Conservation (phyloP, 2,888 invertebrate species). For the Mallateleia sp. region DNA sequence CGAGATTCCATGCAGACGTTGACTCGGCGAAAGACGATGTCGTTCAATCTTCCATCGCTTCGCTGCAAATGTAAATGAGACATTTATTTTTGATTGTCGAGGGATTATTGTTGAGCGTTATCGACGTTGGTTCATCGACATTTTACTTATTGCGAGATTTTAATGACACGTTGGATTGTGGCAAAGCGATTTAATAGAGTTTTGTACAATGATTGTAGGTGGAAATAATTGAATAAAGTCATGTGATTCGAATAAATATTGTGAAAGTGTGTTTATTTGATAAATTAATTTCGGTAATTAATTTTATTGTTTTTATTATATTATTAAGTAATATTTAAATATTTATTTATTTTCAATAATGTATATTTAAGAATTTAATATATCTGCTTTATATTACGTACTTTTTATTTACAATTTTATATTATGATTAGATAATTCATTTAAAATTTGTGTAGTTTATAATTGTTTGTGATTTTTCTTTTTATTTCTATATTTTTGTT, state of each 20-base stretch:
- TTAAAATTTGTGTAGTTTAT: too few relatives aligned
- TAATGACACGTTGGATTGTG: slow-evolving; percentile 61
- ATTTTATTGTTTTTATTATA: too few relatives aligned
- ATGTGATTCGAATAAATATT: neutral
- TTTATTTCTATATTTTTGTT: too few relatives aligned
- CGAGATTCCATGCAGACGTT: neutral
- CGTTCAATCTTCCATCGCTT: slow-evolving; percentile 62
- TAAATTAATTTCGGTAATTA: too few relatives aligned
- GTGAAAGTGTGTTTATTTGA: neutral
- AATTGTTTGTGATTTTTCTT: too few relatives aligned
- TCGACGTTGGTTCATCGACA: slow-evolving; percentile 16
- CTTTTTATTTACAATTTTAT: too few relatives aligned
- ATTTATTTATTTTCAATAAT: too few relatives aligned
- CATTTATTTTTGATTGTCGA: slow-evolving; percentile 35
- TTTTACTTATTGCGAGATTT: slow-evolving; percentile 64
- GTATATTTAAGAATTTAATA: too few relatives aligned
- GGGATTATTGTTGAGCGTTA: slow-evolving; percentile 7
- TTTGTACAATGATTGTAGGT: slow-evolving; percentile 47
- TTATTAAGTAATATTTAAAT: too few relatives aligned
- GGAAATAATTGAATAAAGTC: slow-evolving; percentile 44
- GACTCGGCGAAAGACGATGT: neutral
- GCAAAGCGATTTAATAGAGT: slow-evolving; percentile 64
- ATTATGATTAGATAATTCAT: too few relatives aligned
- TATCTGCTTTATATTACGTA: too few relatives aligned
- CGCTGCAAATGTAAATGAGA: slow-evolving; percentile 63